These are phyloP conservation scores for Lepidurus apus DNA, from an alignment of 1,140 invertebrate genomes.

Conservation along the genomic window DNA sequence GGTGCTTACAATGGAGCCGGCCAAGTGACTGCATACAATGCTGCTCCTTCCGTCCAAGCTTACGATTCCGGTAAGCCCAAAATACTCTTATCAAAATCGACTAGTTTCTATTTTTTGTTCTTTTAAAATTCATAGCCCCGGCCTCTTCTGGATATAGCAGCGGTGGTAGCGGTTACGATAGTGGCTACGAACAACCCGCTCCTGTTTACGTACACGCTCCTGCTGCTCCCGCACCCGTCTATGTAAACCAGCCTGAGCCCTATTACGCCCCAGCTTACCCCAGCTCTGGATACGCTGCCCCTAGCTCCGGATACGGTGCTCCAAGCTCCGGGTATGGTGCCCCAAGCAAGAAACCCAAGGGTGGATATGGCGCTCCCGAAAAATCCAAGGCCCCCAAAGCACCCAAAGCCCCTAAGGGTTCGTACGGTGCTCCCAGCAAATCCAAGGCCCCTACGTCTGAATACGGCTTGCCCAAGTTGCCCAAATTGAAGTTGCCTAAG, in stretches of 20 bases:
- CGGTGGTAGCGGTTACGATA: slow-evolving; percentile 12
- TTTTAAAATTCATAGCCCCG: not conserved
- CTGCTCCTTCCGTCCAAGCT: not conserved
- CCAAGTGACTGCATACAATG: slow-evolving; percentile 9
- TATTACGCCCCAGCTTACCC: slow-evolving; percentile 33
- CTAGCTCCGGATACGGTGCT: slow-evolving; percentile 25
- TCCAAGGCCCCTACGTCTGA: slow-evolving; percentile 31
- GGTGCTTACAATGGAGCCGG: not conserved
- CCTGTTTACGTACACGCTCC: slow-evolving; percentile 41
- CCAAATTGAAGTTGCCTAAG: slow-evolving; percentile 34
- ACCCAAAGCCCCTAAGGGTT: slow-evolving; percentile 32
- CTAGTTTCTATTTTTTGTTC: not conserved
- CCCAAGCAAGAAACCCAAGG: slow-evolving; percentile 27
- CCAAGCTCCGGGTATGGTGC: slow-evolving; percentile 33
- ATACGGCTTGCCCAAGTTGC: slow-evolving; percentile 29
- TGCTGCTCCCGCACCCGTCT: slow-evolving; percentile 41
- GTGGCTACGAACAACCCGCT: slow-evolving; percentile 4
- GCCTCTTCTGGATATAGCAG: not conserved
- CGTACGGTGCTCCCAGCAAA: slow-evolving; percentile 33
- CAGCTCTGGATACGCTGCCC: slow-evolving; percentile 33
- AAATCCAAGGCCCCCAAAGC: slow-evolving; percentile 31
- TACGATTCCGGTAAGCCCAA: slow-evolving; percentile 7
- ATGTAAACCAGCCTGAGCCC: slow-evolving; percentile 38
- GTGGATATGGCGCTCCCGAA: slow-evolving; percentile 24
- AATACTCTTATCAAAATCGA: not conserved